Evolutionary conservation across 2,113 vertebrate genomes (phyloP).

Genomic region (Bubo scandiacus): DNA sequence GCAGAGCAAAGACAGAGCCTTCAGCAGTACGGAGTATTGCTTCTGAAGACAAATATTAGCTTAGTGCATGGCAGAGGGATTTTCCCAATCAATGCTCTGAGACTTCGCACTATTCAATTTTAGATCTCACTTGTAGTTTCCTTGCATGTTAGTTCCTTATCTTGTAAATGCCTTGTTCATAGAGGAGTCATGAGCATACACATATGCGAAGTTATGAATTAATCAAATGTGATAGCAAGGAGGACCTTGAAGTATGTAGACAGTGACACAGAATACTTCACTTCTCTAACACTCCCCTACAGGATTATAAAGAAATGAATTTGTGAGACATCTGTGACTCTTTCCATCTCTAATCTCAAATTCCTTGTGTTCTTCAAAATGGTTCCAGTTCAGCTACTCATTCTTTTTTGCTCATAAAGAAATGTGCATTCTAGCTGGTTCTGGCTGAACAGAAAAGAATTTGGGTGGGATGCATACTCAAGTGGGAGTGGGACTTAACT

Average conservation of each 20-base stretch:
- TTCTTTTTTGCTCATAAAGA: neutral
- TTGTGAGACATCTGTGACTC: neutral
- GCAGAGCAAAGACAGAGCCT: neutral
- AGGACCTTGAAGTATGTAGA: neutral
- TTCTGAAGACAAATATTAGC: neutral
- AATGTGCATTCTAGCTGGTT: neutral
- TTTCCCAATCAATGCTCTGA: neutral
- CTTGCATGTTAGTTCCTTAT: neutral
- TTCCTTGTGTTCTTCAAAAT: neutral
- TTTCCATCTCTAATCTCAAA: neutral
- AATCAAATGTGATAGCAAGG: neutral
- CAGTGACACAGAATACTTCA: neutral
- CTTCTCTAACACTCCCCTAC: neutral
- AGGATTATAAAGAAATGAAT: neutral
- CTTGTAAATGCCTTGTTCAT: neutral
- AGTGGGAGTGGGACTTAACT: neutral
- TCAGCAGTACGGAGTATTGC: neutral
- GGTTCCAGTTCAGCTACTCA: neutral
- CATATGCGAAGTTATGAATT: neutral
- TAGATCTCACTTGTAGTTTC: neutral
- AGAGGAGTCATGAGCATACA: neutral
- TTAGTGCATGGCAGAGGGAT: neutral
- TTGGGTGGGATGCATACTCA: neutral
- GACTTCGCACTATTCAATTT: neutral
- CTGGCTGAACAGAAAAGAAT: neutral